Conservation (phyloP, 1,140 invertebrate species). For the Aporrectodea caliginosa region DNA sequence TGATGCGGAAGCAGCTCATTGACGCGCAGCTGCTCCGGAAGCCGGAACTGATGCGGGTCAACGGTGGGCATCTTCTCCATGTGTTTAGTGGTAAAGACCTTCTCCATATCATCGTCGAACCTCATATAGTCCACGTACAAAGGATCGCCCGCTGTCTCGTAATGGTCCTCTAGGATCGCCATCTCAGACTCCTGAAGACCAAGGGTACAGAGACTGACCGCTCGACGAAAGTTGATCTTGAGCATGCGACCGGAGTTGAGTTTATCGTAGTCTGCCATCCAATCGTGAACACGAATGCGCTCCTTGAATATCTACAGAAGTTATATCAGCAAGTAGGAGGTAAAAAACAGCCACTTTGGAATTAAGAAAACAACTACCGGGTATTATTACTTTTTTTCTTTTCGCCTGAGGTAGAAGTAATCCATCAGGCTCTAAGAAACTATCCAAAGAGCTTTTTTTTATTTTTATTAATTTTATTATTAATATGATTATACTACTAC, state of each 20-base stretch:
- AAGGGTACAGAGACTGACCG: constrained; percentile 49
- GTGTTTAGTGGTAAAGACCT: constrained; percentile 53
- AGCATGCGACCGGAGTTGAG: constrained; percentile 49
- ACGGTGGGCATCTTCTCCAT: constrained; percentile 53
- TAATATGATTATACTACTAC: no score
- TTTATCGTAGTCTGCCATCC: constrained; percentile 55
- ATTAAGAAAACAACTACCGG: no score
- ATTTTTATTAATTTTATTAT: no score
- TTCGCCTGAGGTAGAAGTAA: no score
- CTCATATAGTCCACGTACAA: constrained; percentile 50
- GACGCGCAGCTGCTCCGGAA: constrained; percentile 44
- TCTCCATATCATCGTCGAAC: constrained; percentile 54
- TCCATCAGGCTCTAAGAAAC: no score
- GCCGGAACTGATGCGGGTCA: constrained; percentile 45
- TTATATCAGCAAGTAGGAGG: neutral
- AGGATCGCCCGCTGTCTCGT: constrained; percentile 38
- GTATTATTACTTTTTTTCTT: no score
- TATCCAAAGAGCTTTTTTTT: no score
- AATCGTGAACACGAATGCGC: constrained; percentile 51
- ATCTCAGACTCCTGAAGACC: constrained; percentile 50
- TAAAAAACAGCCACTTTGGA: neutral
- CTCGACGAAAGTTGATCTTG: constrained; percentile 52
- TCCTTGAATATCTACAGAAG: constrained; percentile 47
- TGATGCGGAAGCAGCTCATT: constrained; percentile 42
- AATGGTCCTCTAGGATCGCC: constrained; percentile 52